Evolutionary conservation across 2,797 vertebrate genomes (phyloP).

Genomic region (Tragopan temminckii): DNA sequence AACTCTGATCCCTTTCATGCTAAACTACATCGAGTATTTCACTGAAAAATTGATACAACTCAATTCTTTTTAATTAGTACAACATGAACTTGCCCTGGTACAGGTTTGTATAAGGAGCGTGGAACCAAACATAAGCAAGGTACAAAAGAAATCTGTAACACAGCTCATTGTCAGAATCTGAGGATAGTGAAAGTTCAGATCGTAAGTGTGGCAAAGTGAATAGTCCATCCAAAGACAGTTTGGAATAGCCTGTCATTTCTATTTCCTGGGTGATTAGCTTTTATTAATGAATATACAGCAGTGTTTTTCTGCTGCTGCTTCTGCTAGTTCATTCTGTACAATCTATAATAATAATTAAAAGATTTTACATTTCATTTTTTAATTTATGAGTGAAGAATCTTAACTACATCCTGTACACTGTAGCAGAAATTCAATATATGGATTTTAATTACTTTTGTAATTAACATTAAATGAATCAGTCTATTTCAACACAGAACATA

Average conservation of each 20-base stretch:
- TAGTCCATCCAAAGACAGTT: background rate
- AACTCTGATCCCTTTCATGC: background rate
- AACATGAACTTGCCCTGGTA: background rate
- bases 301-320: background rate
- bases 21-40: background rate
- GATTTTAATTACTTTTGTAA: slow-evolving; percentile 2
- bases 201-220: background rate
- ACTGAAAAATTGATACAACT: background rate
- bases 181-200: background rate
- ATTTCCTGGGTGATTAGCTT: background rate
- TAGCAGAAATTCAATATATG: background rate
- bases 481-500: background rate
- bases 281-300: background rate
- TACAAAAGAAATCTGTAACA: background rate
- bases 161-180: background rate
- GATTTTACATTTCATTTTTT: background rate
- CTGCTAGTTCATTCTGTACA: background rate
- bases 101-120: background rate
- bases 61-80: background rate
- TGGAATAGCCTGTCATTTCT: background rate
- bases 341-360: background rate
- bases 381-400: background rate
- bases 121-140: background rate
- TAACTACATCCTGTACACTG: background rate
- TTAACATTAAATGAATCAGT: background rate